Conservation (phyloP, 1,140 invertebrate genomes). For the Bombus superbus region DNA sequence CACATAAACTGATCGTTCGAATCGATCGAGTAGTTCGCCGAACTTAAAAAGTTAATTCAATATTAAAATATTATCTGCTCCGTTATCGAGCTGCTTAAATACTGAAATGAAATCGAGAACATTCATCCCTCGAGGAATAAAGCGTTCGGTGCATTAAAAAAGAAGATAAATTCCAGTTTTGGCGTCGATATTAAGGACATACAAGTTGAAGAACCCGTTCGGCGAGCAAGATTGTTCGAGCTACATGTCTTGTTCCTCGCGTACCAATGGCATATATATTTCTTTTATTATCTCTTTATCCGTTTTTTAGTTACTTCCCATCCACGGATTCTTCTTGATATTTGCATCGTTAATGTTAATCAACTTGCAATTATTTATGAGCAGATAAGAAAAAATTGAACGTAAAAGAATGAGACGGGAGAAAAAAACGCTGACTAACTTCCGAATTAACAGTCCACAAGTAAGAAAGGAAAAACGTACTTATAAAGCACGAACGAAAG, state of each 20-base stretch:
- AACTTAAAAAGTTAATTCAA: not conserved
- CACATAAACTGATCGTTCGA: not conserved
- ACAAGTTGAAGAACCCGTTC: constrained; percentile 58
- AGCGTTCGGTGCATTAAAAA: not conserved
- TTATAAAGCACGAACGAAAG: too few species aligned
- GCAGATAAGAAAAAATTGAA: not conserved
- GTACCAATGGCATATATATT: not conserved
- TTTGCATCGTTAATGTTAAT: too few species aligned
- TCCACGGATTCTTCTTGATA: too few species aligned
- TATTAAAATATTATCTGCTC: not conserved
- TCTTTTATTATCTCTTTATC: constrained; percentile 35
- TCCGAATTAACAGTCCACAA: not conserved
- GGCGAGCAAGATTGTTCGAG: constrained; percentile 14
- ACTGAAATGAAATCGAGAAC: too few species aligned
- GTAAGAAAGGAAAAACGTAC: not conserved
- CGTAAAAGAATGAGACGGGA: too few species aligned
- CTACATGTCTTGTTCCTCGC: not conserved
- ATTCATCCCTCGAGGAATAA: not conserved
- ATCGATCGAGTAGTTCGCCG: not conserved
- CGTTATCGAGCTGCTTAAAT: too few species aligned
- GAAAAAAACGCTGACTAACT: not conserved
- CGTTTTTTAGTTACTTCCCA: too few species aligned
- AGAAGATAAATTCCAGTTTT: not conserved
- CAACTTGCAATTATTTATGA: not conserved
- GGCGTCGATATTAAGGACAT: not conserved